These are phyloP conservation scores for Notechis scutatus DNA, from an alignment of 2,113 vertebrate species.

Conservation along the genomic window DNA sequence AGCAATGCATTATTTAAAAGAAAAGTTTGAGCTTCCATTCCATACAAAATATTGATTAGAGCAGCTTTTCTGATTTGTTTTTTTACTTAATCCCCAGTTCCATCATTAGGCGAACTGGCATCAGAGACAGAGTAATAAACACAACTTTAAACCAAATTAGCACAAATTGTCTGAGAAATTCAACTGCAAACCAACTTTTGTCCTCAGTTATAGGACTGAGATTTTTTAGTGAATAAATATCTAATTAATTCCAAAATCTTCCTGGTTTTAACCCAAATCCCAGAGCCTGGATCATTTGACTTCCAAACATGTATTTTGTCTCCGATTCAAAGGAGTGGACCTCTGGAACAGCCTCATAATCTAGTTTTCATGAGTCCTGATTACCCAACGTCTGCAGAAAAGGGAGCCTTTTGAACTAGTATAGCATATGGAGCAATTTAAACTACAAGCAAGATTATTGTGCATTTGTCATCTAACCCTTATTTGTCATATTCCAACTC, in stretches of 20 bases:
- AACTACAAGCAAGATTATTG: background rate
- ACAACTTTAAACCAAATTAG: background rate
- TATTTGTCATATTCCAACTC: background rate
- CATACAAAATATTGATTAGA: background rate
- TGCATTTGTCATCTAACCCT: background rate
- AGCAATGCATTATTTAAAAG: background rate
- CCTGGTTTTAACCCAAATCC: background rate
- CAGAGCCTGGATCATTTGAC: background rate
- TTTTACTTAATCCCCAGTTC: background rate
- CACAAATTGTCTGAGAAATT: background rate
- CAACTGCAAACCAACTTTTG: background rate
- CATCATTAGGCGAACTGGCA: background rate
- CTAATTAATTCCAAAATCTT: background rate
- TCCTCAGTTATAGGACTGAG: background rate
- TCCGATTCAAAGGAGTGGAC: background rate
- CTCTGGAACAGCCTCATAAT: background rate
- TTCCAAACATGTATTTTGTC: background rate
- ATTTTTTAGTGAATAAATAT: background rate
- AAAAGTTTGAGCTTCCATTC: background rate
- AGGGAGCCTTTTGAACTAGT: background rate
- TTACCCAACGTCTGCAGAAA: background rate
- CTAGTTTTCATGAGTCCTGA: background rate
- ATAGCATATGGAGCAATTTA: background rate
- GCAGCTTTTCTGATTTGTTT: background rate
- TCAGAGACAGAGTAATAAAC: background rate